Evolutionary conservation across 1,140 invertebrate species (phyloP), one percentile per base, ranked within the genome.

Genomic region (Pseudomyrmex cubaensis): DNA sequence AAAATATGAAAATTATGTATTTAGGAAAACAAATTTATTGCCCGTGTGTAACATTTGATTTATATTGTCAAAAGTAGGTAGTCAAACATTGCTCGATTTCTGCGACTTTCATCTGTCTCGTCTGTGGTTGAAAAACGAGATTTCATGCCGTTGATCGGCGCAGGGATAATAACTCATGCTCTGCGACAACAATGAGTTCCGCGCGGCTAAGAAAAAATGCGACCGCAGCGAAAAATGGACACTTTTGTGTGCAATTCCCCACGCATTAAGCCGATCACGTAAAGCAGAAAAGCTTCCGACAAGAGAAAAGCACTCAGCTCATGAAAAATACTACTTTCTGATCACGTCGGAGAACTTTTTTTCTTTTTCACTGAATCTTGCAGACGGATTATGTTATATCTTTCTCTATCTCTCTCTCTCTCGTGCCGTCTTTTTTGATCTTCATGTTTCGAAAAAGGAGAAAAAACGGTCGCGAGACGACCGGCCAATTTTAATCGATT

Each of bases 211-310:
- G 62, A 56, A 50, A 77, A 35, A 77, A 67, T 48, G 48, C 59
- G 44, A 12, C 15, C 22, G 57, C 56, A 13, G 9, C 13, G 73
- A 63, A 66, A 67, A 56, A 2, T 35, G 44, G 8, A 35, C 50
- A 78, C 76, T 72, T 57, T 22, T 13, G 54, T n/a, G 66, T 17
- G 56, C 48, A 62, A 77, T 77, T 77, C 63, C 25, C 2, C 48
- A 63, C 44, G 54, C 46, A 78, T 80, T 72, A 72, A 83, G n/a
- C 82, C 22, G 22, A 52, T 83, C 82, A 83, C 82, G 73, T 77
- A 77, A 44, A 20, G 13, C 20, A 54, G 35, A 76, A 77, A 83
- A 66, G 35, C 48, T 48, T n/a, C 2, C 15, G 35, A 20, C 17
- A 5, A 17, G 12, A 25, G 57, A 61, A 83, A 54, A 78, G 61